phyloP scores from a whole-genome alignment of 2,797 vertebrate species.

The Rhinoraja longicauda region DNA sequence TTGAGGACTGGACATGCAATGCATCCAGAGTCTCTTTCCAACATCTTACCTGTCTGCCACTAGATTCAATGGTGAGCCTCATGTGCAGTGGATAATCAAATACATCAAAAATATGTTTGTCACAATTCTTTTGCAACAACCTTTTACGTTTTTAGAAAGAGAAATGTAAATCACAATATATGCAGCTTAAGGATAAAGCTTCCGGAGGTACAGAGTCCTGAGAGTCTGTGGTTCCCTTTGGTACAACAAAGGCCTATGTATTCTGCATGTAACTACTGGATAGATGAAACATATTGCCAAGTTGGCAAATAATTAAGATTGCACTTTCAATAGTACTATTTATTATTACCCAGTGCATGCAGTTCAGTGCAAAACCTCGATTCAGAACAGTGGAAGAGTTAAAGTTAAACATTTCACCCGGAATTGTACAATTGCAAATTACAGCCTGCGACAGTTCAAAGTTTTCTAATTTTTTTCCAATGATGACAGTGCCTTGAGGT shows the following conservation, averaged over 20 bases:
- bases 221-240: too few species aligned
- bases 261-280: neutral
- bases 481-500: neutral
- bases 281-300: neutral
- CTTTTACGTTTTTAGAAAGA: too few species aligned
- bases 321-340: neutral
- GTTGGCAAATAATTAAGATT: neutral
- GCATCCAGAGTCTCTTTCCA: too few species aligned
- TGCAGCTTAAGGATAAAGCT: too few species aligned
- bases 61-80: too few species aligned
- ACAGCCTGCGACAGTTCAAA: neutral
- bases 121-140: too few species aligned
- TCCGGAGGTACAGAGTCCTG: too few species aligned
- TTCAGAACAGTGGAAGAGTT: neutral
- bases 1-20: too few species aligned
- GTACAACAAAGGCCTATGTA: neutral
- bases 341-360: neutral
- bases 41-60: too few species aligned
- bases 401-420: neutral
- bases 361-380: neutral
- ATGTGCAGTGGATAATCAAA: too few species aligned
- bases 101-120: too few species aligned
- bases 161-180: too few species aligned
- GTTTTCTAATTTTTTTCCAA: constrained; percentile 1
- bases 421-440: neutral